phyloP scores from a whole-genome alignment of 2,113 vertebrate species.

The Cettia cetti region DNA sequence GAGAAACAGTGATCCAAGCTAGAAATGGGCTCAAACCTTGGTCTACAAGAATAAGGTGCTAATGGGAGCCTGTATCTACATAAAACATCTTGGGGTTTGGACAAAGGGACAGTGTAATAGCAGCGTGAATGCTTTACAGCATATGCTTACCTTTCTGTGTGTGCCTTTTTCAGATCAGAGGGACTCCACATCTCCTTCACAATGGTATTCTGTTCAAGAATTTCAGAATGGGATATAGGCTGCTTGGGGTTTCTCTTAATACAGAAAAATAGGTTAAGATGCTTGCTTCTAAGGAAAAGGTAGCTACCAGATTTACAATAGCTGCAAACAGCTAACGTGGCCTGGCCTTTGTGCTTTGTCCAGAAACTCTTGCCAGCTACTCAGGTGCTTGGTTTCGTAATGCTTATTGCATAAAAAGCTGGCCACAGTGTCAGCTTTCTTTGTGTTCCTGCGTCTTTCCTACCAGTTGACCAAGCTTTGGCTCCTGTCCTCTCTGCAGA shows the following conservation, averaged over 20 bases:
- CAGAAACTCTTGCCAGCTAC: neutral
- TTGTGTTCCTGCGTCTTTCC: neutral
- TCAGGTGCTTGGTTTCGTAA: slow-evolving; percentile 2
- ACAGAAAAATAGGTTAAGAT: neutral
- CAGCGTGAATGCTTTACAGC: neutral
- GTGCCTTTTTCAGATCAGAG: neutral
- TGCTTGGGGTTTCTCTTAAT: neutral
- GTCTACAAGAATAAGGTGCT: neutral
- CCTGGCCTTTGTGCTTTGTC: neutral
- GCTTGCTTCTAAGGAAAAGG: neutral
- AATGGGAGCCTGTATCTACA: neutral
- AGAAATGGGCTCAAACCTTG: neutral
- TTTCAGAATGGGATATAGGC: neutral
- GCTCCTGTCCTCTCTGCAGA: neutral
- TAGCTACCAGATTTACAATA: neutral
- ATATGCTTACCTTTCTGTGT: neutral
- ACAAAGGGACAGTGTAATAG: neutral
- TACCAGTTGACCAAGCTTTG: neutral
- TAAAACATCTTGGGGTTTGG: neutral
- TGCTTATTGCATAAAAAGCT: neutral
- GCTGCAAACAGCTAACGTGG: neutral
- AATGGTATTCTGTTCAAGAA: neutral
- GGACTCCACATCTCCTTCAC: neutral
- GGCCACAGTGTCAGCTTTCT: neutral
- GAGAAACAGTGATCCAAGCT: neutral